Evolutionary conservation across 2,113 vertebrate genomes (phyloP).

Genomic region (Sarotherodon lohbergeri): DNA sequence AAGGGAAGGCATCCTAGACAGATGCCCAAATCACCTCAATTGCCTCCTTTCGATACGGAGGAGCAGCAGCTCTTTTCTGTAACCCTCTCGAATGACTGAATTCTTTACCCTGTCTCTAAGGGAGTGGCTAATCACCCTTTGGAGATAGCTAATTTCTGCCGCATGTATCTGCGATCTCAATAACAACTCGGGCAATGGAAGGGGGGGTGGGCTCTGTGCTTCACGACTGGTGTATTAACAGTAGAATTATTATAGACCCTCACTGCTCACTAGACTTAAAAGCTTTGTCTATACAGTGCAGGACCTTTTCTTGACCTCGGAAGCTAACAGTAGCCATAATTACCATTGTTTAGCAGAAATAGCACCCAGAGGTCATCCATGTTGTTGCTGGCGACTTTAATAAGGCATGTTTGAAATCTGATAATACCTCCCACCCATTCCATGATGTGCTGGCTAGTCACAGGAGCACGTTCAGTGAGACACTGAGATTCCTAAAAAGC

Average conservation of each 20-base stretch:
- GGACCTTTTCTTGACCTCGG: not conserved
- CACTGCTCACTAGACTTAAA: not conserved
- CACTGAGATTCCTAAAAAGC: not conserved
- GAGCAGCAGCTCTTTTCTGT: not conserved
- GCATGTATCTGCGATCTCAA: not conserved
- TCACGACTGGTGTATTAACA: not conserved
- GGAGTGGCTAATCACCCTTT: not conserved
- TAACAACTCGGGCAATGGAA: not conserved
- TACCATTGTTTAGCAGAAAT: not conserved
- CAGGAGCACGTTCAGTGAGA: not conserved
- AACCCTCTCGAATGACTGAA: not conserved
- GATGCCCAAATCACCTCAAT: not conserved
- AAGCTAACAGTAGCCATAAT: not conserved
- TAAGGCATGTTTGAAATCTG: not conserved
- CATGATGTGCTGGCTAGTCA: fast-evolving
- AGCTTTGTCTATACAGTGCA: not conserved
- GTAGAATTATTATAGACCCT: not conserved
- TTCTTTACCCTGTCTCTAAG: not conserved
- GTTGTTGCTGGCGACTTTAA: not conserved
- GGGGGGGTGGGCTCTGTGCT: not conserved
- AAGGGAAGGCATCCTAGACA: not conserved
- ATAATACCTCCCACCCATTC: not conserved
- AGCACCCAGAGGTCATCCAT: not conserved
- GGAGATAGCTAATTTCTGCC: not conserved
- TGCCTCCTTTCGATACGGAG: not conserved